A percentile compares a stretch with the other conserved stretches of the same genome.
Evolutionary conservation across 2,113 vertebrate species (phyloP).

Genomic region (Perca fluviatilis): DNA sequence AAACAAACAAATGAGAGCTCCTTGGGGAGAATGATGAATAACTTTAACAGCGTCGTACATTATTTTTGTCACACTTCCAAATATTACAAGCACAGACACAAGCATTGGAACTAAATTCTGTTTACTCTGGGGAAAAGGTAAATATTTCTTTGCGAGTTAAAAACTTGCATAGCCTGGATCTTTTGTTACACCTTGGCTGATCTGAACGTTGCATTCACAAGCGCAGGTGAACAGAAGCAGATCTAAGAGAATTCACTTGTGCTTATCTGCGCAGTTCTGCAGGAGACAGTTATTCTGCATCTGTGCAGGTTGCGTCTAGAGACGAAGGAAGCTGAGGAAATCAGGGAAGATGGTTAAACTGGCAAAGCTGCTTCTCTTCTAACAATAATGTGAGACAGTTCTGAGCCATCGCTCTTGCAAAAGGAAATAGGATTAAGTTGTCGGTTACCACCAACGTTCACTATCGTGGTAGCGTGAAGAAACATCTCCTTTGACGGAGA

Average conservation of each 20-base stretch:
- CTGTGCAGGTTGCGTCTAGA: slow-evolving; percentile 61
- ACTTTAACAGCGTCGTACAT: slow-evolving; percentile 82
- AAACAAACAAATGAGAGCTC: slow-evolving; percentile 75
- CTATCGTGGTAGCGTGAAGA: slow-evolving; percentile 62
- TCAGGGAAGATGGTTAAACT: slow-evolving; percentile 79
- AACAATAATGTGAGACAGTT: slow-evolving; percentile 73
- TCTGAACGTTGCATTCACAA: slow-evolving; percentile 63
- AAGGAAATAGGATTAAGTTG: slow-evolving; percentile 77
- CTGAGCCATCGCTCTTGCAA: slow-evolving; percentile 71
- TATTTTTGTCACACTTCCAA: slow-evolving; percentile 87
- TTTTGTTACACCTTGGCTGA: slow-evolving; percentile 74
- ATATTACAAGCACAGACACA: slow-evolving; percentile 84
- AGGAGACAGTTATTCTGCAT: slow-evolving; percentile 73
- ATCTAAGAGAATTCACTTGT: slow-evolving; percentile 71
- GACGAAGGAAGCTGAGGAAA: slow-evolving; percentile 61
- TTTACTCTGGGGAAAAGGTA: slow-evolving; percentile 80
- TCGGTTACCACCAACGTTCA: slow-evolving; percentile 67
- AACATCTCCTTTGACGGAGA: slow-evolving; percentile 69
- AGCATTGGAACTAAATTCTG: slow-evolving; percentile 79
- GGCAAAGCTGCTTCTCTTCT: slow-evolving; percentile 77
- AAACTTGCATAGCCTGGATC: slow-evolving; percentile 75
- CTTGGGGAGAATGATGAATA: slow-evolving; percentile 89
- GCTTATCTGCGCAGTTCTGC: slow-evolving; percentile 76
- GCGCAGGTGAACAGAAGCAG: slow-evolving; percentile 67
- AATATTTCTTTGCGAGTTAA: slow-evolving; percentile 76